Evolutionary conservation across 2,888 invertebrate genomes (phyloP).

Genomic region (Xestia c-nigrum): DNA sequence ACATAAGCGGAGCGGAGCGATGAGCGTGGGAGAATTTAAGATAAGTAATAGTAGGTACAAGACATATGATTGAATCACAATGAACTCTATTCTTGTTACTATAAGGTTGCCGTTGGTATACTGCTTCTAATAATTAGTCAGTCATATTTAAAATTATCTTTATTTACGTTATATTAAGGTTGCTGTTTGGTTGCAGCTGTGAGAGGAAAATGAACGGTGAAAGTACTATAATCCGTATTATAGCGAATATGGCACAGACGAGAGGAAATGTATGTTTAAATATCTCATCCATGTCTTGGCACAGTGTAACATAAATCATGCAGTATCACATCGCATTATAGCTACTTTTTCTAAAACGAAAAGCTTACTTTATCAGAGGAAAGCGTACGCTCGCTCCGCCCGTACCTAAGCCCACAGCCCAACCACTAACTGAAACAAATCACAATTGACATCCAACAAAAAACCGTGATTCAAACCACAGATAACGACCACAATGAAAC

Average conservation of each 20-base stretch:
- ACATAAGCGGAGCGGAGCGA: not conserved
- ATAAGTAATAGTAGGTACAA: not conserved
- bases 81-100: not conserved
- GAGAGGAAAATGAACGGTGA: not conserved
- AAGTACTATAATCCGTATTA: not conserved
- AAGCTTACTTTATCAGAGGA: too few relatives aligned
- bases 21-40: not conserved
- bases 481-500: conserved; percentile 42
- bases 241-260: not conserved
- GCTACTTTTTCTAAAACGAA: not conserved
- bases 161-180: not conserved
- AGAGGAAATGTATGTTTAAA: not conserved
- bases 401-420: not conserved
- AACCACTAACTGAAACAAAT: not conserved
- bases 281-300: not conserved
- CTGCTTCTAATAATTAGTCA: not conserved
- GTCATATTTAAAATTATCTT: not conserved
- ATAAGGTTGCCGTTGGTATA: not conserved
- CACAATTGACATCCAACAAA: conserved; percentile 35
- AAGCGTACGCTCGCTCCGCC: not conserved
- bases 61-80: not conserved
- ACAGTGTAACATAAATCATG: not conserved
- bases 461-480: conserved; percentile 26
- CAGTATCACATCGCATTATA: not conserved
- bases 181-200: not conserved